Base-by-base conservation (phyloP, 1,140 invertebrate genomes). In the Dufourea novaeangliae region DNA sequence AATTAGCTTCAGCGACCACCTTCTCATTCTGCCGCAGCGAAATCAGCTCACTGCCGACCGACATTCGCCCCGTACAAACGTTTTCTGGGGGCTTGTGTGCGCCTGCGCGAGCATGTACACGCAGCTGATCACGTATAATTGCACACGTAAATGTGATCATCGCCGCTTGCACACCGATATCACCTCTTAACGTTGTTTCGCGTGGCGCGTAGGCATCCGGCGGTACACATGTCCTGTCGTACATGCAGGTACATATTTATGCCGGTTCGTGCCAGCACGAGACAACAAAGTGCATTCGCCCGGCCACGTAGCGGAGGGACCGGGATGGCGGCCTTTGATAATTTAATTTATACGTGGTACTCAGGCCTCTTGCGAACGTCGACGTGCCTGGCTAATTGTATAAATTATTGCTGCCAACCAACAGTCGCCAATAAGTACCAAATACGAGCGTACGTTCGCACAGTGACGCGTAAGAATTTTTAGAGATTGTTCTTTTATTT, bases 301-400 rank as follows among this genome's bases (percentile, higher is more conserved):
- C 44, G 25, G 46, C 59, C 59, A n/a, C 61, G 52, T 27, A 61
- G 72, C 46, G 8, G 46, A 29, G 34, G 52, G 29, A 10, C 6
- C 52, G 32, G 74, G 54, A 72, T 69, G 54, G 34, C 37, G 57
- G 79, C 22, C 79, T 85, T 85, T 85, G 84, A 85, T 85, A 85
- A 85, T 85, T 85, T 85, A 85, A 85, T 85, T 81, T 85, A 85
- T 83, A 76, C 62, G 52, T 50, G 34, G 71, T 29, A 62, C 57
- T n/a, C 68, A 62, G 62, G 32, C 69, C 50, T 76, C 66, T 80
- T 44, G 56, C 72, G 72, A 22, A 61, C 70, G 66, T 27, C 76
- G 61, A 80, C 80, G 77, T 70, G 70, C 71, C 68, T 67, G 72
- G 85, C 80, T 87, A 87, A 87, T 87, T 87, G 83, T 82, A 85